These are phyloP conservation scores for Penaeus chinensis DNA, from an alignment of 1,140 invertebrate genomes.

Conservation along the genomic window DNA sequence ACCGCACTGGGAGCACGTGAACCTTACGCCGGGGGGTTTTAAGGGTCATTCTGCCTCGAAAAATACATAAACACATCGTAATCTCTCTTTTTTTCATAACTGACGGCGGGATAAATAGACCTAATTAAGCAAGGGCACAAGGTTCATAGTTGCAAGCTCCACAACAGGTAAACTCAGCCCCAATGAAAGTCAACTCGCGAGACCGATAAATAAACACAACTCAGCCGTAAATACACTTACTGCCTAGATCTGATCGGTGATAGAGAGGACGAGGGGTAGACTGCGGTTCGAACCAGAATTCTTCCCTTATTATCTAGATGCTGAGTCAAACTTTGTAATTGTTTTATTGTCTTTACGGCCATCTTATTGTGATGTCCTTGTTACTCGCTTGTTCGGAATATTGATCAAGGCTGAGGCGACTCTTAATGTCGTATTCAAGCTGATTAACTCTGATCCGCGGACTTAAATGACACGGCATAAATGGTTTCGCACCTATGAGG, in stretches of 20 bases:
- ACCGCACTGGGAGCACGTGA: neutral
- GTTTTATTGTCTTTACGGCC: constrained; percentile 11
- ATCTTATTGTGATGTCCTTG: constrained; percentile 17
- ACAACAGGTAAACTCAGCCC: constrained; percentile 18
- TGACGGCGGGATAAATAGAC: constrained; percentile 18
- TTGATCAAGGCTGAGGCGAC: neutral
- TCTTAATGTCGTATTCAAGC: constrained; percentile 6
- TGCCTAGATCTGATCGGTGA: constrained; percentile 48
- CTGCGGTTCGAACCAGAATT: neutral
- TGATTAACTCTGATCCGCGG: neutral
- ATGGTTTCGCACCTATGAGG: constrained; percentile 31
- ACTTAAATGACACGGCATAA: constrained; percentile 22
- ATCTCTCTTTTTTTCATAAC: neutral
- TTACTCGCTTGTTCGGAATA: constrained; percentile 18
- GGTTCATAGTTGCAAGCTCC: constrained; percentile 5
- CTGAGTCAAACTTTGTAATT: neutral
- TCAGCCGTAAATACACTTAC: constrained; percentile 46
- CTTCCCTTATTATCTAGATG: constrained; percentile 12
- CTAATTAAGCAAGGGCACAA: neutral
- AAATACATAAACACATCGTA: neutral
- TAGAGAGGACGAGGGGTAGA: constrained; percentile 19
- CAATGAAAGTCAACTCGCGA: constrained; percentile 38
- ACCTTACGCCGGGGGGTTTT: neutral
- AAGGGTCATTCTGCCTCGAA: neutral
- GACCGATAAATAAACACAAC: constrained; percentile 50